phyloP scores from a whole-genome alignment of 2,797 vertebrate species.

The Xenopus petersii region DNA sequence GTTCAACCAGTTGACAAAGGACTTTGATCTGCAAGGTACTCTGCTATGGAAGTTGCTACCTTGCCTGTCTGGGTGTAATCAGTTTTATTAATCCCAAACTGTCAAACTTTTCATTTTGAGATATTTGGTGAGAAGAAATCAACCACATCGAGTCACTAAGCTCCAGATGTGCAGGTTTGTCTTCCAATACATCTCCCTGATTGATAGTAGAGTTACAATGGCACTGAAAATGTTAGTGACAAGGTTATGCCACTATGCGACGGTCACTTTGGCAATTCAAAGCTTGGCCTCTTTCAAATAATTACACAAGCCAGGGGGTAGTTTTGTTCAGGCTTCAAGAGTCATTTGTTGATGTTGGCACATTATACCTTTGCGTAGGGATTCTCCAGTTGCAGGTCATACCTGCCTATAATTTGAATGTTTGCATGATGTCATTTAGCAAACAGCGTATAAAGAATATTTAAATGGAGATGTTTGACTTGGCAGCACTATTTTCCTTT shows the following conservation, averaged over 20 bases:
- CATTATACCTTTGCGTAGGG: slow-evolving; percentile 19
- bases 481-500: slow-evolving; percentile 29
- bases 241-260: neutral
- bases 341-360: slow-evolving; percentile 36
- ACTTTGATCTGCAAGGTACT: too few species aligned
- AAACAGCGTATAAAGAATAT: slow-evolving; percentile 43
- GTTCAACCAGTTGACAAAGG: too few species aligned
- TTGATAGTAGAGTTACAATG: neutral
- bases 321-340: neutral
- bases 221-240: neutral
- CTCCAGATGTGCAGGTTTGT: too few species aligned
- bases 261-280: slow-evolving; percentile 23
- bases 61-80: too few species aligned
- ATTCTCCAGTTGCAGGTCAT: slow-evolving; percentile 43
- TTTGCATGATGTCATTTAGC: slow-evolving; percentile 41
- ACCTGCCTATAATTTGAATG: slow-evolving; percentile 36
- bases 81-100: too few species aligned
- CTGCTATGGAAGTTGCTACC: too few species aligned
- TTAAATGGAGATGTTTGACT: slow-evolving; percentile 39
- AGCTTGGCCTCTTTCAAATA: slow-evolving; percentile 7
- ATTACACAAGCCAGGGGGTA: slow-evolving; percentile 6
- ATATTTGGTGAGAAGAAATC: too few species aligned
- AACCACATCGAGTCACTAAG: too few species aligned
- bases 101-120: too few species aligned
- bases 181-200: too few species aligned